Evolutionary conservation across 1,140 invertebrate species (phyloP), one percentile per base, ranked within the genome.

Genomic region (Zaprionus taronus): DNA sequence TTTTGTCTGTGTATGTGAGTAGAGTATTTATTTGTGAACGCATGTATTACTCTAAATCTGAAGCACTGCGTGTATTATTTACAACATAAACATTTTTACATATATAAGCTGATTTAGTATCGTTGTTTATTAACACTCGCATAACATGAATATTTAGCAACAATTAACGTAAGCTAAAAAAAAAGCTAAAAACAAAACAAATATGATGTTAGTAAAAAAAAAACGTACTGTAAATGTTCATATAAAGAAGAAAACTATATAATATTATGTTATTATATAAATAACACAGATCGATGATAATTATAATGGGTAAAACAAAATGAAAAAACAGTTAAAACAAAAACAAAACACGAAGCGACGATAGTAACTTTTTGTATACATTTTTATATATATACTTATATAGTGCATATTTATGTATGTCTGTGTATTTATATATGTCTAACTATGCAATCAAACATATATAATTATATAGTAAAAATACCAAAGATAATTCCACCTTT

Each of bases 401-500:
- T 67, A 70, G 14, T 20, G 20, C 44, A 68, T 22, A 72, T 82
- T 76, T 64, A 76, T 69, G 70, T 44, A 71, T 71, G 78, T 78
- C 70, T 77, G 61, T 68, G 68, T 78, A 80, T 65, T 55, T 73
- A 72, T 69, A 34, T 34, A 80, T 75, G 72, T 66, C 73, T 75
- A 83, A 53, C 65, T 66, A 67, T 63, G 53, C 53, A 56, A 28
- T 62, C 22, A 73, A 56, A 84, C 63, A 73, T 73, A 77, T 41
- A 70, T 83, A 77, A 62, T 77, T 73, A 73, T 89, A 90, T 90
- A 89, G 85, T 81, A 72, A 90, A 90, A 82, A 81, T 90, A 90
- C 85, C 85, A 90, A 90, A 90, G 85, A 90, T 72, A 85, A 90
- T 90, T 90, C 85, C 85, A 90, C 85, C 85, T 85, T 90, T 85